A percentile compares a stretch with the other conserved stretches of the same genome.
Conservation (phyloP, 1,140 invertebrate genomes). For the Bombus terrestris region DNA sequence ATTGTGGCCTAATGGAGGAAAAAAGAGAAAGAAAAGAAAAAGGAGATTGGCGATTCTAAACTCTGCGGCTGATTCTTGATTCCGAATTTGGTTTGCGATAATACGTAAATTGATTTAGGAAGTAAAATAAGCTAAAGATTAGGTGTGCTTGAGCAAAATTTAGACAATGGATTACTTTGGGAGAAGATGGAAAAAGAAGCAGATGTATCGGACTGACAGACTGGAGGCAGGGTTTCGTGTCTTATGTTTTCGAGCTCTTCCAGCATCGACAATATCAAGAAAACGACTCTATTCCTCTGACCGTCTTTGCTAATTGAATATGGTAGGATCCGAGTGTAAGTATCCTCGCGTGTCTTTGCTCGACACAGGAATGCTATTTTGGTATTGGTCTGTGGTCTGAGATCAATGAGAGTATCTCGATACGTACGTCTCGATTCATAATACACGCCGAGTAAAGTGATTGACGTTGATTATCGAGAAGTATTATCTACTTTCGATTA, state of each 20-base stretch:
- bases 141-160: neutral
- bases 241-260: neutral
- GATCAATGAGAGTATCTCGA: neutral
- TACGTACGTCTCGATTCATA: neutral
- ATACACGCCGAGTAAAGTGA: neutral
- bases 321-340: neutral
- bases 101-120: neutral
- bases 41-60: slow-evolving; percentile 1
- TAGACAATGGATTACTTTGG: neutral
- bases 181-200: no score
- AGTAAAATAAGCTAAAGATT: neutral
- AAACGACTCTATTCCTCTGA: neutral
- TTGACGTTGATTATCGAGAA: neutral
- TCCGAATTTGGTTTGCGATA: neutral
- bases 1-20: slow-evolving; percentile 35
- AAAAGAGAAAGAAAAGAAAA: neutral
- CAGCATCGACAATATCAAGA: neutral
- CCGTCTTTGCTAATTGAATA: neutral
- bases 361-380: slow-evolving; percentile 8
- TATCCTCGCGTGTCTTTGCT: neutral
- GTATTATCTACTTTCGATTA: neutral
- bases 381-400: no score
- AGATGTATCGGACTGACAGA: neutral
- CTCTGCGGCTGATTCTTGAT: neutral
- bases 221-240: no score